Base-by-base conservation (phyloP, 2,113 vertebrate genomes). In the Eurypyga helias region DNA sequence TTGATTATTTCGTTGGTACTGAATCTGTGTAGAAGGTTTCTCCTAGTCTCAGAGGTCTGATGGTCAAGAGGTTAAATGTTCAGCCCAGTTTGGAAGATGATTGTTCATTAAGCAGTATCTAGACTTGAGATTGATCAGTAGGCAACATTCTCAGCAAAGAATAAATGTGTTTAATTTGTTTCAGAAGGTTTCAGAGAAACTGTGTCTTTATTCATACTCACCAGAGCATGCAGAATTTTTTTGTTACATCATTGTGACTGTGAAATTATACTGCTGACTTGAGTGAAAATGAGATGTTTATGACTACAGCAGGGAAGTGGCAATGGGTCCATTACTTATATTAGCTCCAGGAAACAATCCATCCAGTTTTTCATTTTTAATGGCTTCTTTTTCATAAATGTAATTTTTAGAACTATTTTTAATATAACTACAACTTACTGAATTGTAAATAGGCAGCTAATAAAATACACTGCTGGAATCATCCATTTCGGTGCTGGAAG, bases 21-120 rank as follows among this genome's bases (percentile, higher is more conserved):
- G 5, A 5, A 15, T 46, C 23, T 75, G 7, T 58, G 21, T n/a
- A 33, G 36, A 34, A 48, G 0, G 1, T 43, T 79, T 3, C 2
- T 62, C 8, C 7, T 46, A 3, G 10, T 70, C 62, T 55, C 28
- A 26, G 33, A 65, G n/a, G 6, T 76, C 38, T 79, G 38, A 52
- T 76, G 38, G 21, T 54, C 28, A 54, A 18, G 46, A 72, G 61
- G 7, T 52, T 73, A 16, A 49, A 46, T 54, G 25, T 69, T 88
- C 43, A 64, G 19, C 45, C 33, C 49, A 20, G 12, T 77, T 65
- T 20, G 17, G 73, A 79, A 45, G 29, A 45, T 36, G 10, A 8
- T 41, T 38, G 2, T 62, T 86, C 7, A 29, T 81, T 89, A 78
- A 64, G 29, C 16, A 28, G 6, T 66, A 13, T 62, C 21, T 17